Evolutionary conservation across 2,113 vertebrate species (phyloP).

Genomic region (Stegostoma tigrinum): DNA sequence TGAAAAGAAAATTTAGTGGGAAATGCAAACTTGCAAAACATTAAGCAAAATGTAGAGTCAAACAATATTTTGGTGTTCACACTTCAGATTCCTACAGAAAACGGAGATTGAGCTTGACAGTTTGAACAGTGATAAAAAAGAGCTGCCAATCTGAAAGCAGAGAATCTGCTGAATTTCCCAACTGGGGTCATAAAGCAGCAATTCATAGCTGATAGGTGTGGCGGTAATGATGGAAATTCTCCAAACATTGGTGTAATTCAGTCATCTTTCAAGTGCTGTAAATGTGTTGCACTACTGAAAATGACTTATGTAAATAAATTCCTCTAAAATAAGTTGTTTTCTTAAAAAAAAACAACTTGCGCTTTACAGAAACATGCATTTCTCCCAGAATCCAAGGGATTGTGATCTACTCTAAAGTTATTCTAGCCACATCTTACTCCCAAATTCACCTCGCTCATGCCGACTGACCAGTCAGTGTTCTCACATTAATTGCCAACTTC

Average conservation of each 20-base stretch:
- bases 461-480: neutral
- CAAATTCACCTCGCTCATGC: neutral
- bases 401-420: neutral
- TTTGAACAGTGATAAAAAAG: neutral
- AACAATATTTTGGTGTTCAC: neutral
- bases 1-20: neutral
- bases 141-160: neutral
- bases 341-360: neutral
- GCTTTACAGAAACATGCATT: neutral
- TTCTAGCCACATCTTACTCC: neutral
- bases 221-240: neutral
- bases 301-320: neutral
- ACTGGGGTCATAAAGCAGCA: neutral
- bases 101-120: neutral
- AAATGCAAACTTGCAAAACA: neutral
- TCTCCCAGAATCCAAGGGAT: neutral
- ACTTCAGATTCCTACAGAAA: neutral
- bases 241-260: neutral
- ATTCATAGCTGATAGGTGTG: neutral
- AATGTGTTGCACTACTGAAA: neutral
- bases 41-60: neutral
- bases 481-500: neutral
- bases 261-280: neutral
- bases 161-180: neutral
- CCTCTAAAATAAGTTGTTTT: neutral